Conservation (phyloP, 2,113 vertebrate genomes). For the Uropsilus gracilis region DNA sequence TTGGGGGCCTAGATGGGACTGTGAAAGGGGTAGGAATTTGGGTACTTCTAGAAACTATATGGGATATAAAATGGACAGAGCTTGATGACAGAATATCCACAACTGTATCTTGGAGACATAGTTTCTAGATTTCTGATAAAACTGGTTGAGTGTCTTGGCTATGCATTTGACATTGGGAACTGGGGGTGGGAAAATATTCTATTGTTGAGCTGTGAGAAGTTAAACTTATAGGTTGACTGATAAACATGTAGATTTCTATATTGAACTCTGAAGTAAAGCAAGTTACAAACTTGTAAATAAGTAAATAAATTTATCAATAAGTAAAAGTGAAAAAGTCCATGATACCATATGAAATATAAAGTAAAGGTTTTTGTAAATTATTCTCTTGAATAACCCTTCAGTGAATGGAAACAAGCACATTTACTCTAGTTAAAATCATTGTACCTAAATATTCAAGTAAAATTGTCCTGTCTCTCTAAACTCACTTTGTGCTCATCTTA, state of each 20-base stretch:
- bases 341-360: neutral
- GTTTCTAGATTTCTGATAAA: neutral
- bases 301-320: neutral
- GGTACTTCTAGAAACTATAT: neutral
- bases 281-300: neutral
- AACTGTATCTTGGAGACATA: neutral
- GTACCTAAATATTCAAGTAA: rapidly evolving
- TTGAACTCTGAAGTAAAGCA: neutral
- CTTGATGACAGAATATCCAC: neutral
- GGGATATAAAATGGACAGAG: neutral
- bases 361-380: neutral
- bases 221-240: neutral
- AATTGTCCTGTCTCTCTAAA: neutral
- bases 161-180: neutral
- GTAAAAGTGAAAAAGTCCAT: neutral
- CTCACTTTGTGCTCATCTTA: neutral
- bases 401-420: neutral
- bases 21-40: neutral
- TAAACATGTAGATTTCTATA: neutral
- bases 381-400: neutral
- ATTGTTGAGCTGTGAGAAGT: neutral
- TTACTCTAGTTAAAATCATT: neutral
- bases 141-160: neutral
- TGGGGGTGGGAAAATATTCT: neutral
- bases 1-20: neutral